These are phyloP conservation scores for Philopotamus ludificatus DNA, from an alignment of 1,140 invertebrate genomes.

Conservation along the genomic window DNA sequence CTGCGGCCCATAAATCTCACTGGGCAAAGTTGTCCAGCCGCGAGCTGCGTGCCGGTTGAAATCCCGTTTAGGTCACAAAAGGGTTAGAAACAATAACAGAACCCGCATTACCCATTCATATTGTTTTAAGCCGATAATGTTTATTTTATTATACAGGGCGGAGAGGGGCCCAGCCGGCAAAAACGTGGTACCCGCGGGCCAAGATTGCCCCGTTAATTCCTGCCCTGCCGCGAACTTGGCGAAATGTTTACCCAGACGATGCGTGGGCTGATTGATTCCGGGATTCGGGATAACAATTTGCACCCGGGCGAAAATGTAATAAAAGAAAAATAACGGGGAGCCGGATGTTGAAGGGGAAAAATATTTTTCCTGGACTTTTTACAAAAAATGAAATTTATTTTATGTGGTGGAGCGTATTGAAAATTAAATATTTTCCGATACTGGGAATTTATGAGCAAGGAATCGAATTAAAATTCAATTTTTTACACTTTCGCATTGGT, in stretches of 20 bases:
- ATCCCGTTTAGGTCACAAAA: constrained; percentile 14
- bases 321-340: no score
- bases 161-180: constrained; percentile 3
- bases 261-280: neutral
- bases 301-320: no score
- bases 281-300: neutral
- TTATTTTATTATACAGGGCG: constrained; percentile 20
- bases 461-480: no score
- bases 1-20: no score
- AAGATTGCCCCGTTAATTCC: constrained; percentile 23
- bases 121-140: constrained; percentile 32
- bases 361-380: no score
- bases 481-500: no score
- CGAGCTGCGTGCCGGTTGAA: neutral
- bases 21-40: constrained; percentile 11
- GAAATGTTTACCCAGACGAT: constrained; percentile 20
- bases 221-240: constrained; percentile 12
- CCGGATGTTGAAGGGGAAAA: no score
- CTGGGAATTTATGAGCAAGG: no score
- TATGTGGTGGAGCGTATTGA: no score
- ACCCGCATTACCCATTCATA: constrained; percentile 26
- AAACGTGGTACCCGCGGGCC: constrained; percentile 5
- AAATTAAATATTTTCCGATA: no score
- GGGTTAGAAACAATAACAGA: constrained; percentile 28
- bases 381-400: no score